phyloP scores from a whole-genome alignment of 2,797 vertebrate genomes.

The Holocentrus rufus region DNA sequence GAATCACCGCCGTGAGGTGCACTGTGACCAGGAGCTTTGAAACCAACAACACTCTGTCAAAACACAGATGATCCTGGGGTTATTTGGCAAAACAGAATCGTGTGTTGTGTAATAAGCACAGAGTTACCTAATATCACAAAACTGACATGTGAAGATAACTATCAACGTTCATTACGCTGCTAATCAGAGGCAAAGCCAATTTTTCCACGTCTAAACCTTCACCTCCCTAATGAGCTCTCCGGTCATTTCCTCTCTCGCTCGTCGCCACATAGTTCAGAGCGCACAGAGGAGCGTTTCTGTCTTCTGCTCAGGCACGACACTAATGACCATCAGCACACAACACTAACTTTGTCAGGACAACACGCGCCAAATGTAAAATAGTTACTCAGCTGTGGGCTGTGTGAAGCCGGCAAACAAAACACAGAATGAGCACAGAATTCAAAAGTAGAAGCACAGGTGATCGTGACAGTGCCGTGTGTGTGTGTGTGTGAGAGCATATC shows the following conservation, averaged over 20 bases:
- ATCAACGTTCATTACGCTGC: conserved; percentile 37
- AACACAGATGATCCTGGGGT: conserved; percentile 8
- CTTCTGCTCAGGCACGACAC: neutral
- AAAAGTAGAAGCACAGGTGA: conserved; percentile 3
- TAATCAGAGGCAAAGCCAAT: conserved; percentile 30
- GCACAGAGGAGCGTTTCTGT: conserved; percentile 26
- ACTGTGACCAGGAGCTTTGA: conserved; percentile 3
- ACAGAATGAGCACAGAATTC: conserved; percentile 3
- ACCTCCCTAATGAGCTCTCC: conserved; percentile 43
- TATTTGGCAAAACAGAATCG: neutral
- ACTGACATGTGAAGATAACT: conserved; percentile 22
- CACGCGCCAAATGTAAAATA: conserved; percentile 41
- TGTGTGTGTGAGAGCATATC: neutral
- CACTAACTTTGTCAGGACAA: conserved; percentile 18
- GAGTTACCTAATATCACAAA: conserved; percentile 29
- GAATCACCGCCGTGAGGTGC: conserved; percentile 43
- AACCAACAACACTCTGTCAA: conserved; percentile 15
- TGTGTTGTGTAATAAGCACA: neutral
- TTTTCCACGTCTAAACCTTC: conserved; percentile 33
- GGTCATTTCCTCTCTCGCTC: conserved; percentile 51
- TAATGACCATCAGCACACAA: conserved; percentile 26
- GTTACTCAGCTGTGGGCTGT: conserved; percentile 13
- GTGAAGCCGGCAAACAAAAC: neutral
- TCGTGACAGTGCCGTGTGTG: conserved; percentile 6
- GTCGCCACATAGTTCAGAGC: neutral